These are phyloP conservation scores for Styela clava DNA, from an alignment of 23 tunicate species.

Conservation along the genomic window DNA sequence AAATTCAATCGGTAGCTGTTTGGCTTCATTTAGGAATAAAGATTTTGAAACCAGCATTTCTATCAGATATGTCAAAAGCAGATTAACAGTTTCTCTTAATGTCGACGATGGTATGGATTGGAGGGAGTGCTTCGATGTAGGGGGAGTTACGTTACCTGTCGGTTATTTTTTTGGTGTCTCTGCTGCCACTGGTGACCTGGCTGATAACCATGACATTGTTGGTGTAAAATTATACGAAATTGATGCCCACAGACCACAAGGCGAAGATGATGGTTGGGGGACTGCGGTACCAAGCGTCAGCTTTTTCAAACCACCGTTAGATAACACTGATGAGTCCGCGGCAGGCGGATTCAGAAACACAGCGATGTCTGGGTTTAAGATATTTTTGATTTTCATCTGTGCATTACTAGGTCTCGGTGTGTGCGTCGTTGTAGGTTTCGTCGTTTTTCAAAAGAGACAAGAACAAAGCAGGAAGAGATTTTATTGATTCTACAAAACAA, in stretches of 20 bases:
- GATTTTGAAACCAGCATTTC: slow-evolving; percentile 67
- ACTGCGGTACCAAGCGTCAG: slow-evolving; percentile 48
- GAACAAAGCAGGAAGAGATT: slow-evolving; percentile 70
- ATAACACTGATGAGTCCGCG: slow-evolving; percentile 42
- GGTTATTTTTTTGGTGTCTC: slow-evolving; percentile 80
- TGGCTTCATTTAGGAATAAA: slow-evolving; percentile 85
- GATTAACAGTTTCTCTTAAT: slow-evolving; percentile 52
- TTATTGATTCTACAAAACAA: no score
- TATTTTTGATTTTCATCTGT: slow-evolving; percentile 55
- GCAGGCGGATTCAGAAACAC: slow-evolving; percentile 53
- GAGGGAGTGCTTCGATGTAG: slow-evolving; percentile 59
- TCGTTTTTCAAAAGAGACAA: slow-evolving; percentile 78
- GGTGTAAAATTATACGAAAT: slow-evolving; percentile 59
- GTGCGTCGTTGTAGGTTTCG: slow-evolving; percentile 57
- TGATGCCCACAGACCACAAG: slow-evolving; percentile 40
- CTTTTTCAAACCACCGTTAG: slow-evolving; percentile 59
- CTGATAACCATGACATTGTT: slow-evolving; percentile 79
- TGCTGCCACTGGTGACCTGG: slow-evolving; percentile 93
- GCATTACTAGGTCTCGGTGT: slow-evolving; percentile 59
- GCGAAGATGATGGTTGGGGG: slow-evolving; percentile 57
- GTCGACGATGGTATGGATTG: slow-evolving; percentile 49
- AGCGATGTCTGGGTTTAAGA: slow-evolving; percentile 70
- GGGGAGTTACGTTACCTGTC: slow-evolving; percentile 61
- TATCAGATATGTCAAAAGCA: slow-evolving; percentile 56
- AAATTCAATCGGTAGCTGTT: slow-evolving; percentile 69